phyloP scores from a whole-genome alignment of 2,113 vertebrate species.

The Struthio camelus region DNA sequence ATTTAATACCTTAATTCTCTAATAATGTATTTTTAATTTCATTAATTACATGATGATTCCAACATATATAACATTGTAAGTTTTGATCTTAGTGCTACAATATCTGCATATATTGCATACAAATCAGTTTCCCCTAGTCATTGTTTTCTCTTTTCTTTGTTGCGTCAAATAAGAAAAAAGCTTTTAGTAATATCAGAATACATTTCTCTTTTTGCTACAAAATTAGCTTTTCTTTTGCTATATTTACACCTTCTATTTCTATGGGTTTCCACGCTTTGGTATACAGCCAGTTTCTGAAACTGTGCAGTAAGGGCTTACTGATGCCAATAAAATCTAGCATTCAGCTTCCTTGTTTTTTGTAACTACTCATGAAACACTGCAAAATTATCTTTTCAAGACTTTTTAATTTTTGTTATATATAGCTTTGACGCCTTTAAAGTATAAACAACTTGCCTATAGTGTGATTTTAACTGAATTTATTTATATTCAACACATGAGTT shows the following conservation, averaged over 20 bases:
- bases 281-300: background rate
- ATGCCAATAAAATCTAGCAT: background rate
- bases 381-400: background rate
- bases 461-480: background rate
- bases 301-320: background rate
- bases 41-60: background rate
- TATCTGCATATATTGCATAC: background rate
- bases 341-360: background rate
- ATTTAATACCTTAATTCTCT: background rate
- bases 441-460: background rate
- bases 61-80: background rate
- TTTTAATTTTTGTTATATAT: background rate
- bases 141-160: background rate
- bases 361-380: background rate
- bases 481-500: background rate
- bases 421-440: background rate
- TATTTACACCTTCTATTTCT: background rate
- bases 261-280: background rate
- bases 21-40: background rate
- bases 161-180: background rate
- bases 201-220: background rate
- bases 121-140: rapidly evolving
- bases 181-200: background rate
- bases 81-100: background rate
- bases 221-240: background rate